Conservation (phyloP, 2,113 vertebrate species). For the Sialia sialis region DNA sequence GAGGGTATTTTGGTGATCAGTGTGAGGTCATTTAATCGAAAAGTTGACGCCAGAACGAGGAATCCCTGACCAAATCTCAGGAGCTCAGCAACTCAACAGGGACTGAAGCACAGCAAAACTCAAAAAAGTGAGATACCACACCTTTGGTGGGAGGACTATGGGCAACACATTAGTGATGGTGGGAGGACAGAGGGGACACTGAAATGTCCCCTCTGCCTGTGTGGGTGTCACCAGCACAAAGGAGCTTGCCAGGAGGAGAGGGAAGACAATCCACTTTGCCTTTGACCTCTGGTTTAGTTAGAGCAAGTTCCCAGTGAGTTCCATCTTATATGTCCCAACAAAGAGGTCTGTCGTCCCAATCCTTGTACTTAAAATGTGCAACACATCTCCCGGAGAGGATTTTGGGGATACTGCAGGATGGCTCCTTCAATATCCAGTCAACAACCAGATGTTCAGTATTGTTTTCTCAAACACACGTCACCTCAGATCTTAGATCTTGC, state of each 20-base stretch:
- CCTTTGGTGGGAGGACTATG: background rate
- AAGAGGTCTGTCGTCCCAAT: background rate
- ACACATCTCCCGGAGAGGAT: background rate
- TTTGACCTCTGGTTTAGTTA: background rate
- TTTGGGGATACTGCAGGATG: background rate
- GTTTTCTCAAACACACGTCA: background rate
- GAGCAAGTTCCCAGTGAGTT: background rate
- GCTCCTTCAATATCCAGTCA: background rate
- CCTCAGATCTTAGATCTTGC: background rate
- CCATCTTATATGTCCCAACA: background rate
- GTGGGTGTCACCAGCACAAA: background rate
- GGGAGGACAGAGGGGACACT: background rate
- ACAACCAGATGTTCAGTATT: background rate
- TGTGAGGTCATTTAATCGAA: background rate
- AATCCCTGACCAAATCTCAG: background rate
- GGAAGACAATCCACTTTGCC: background rate
- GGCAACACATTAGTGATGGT: accelerated
- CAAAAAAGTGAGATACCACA: background rate
- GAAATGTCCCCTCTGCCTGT: background rate
- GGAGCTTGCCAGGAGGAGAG: background rate
- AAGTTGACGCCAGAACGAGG: background rate
- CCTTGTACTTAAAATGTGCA: background rate
- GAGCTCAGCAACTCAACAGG: background rate
- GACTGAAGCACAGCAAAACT: background rate
- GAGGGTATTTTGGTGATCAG: background rate